Conservation (phyloP, 1,140 invertebrate species). For the Drosophila saltans region DNA sequence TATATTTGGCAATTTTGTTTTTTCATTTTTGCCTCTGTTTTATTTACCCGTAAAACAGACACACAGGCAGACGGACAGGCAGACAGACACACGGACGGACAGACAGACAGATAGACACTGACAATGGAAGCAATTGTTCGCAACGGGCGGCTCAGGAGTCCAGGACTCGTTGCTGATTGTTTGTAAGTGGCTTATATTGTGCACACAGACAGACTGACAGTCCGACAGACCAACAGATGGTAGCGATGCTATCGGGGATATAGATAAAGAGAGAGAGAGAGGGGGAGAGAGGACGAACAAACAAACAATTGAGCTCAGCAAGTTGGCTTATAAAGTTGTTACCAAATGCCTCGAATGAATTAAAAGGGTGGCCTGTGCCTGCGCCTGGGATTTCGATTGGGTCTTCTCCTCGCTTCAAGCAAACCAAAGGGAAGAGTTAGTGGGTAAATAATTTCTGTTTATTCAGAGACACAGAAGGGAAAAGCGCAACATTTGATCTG, state of each 20-base stretch:
- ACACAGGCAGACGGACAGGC: constrained; percentile 15
- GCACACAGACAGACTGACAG: constrained; percentile 50
- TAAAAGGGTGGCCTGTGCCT: constrained; percentile 30
- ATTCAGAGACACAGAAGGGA: background rate
- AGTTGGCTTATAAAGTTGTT: constrained; percentile 75
- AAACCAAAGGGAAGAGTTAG: background rate
- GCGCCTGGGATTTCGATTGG: background rate
- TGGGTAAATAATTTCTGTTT: constrained; percentile 8
- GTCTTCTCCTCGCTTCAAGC: constrained; percentile 35
- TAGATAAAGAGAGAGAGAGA: background rate
- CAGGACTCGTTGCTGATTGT: constrained; percentile 69
- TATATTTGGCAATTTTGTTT: constrained; percentile 48
- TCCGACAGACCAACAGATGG: constrained; percentile 3
- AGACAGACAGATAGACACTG: constrained; percentile 32
- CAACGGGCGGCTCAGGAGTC: constrained; percentile 36
- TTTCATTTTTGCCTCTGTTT: constrained; percentile 47
- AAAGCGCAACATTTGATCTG: constrained; percentile 23
- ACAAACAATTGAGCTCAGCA: constrained; percentile 63
- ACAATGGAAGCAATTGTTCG: constrained; percentile 69
- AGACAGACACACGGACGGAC: constrained; percentile 22
- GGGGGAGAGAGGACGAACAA: constrained; percentile 2
- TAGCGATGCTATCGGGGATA: background rate
- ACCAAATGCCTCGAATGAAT: constrained; percentile 63
- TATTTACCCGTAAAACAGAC: constrained; percentile 58
- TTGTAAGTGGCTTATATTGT: constrained; percentile 79